phyloP scores from a whole-genome alignment of 2,113 vertebrate species.

The Silurus meridionalis region DNA sequence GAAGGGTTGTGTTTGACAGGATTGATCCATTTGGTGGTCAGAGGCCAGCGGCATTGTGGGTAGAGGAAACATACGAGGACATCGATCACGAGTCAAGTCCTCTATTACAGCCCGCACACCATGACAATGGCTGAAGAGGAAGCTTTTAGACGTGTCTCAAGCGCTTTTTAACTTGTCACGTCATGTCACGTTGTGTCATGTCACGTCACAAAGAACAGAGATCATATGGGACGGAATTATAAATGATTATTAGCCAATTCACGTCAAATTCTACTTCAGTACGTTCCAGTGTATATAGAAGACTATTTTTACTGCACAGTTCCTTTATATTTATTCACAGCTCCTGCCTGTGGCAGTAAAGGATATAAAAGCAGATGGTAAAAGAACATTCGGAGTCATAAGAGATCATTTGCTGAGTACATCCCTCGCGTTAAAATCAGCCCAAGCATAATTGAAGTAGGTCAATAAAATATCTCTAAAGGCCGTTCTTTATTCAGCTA shows the following conservation, averaged over 20 bases:
- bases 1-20: neutral
- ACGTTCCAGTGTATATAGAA: no score
- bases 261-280: neutral
- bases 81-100: conserved; percentile 34
- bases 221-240: neutral
- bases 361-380: conserved; percentile 19
- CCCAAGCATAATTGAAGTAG: conserved; percentile 26
- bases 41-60: conserved; percentile 29
- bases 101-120: conserved; percentile 3
- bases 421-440: conserved; percentile 5
- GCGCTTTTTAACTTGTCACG: conserved; percentile 6
- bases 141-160: conserved; percentile 4
- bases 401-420: conserved; percentile 18
- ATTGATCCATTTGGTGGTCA: conserved; percentile 28
- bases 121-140: conserved; percentile 11
- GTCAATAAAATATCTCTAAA: conserved; percentile 27
- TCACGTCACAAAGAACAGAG: neutral
- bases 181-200: neutral
- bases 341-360: neutral
- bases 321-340: conserved; percentile 11
- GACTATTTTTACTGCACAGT: neutral
- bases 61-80: conserved; percentile 28
- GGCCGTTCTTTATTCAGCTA: conserved; percentile 14
- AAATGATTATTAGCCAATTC: neutral
- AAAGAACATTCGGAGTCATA: conserved; percentile 19